Evolutionary conservation across 2,797 vertebrate genomes (phyloP).

Genomic region (Notamacropus eugenii): DNA sequence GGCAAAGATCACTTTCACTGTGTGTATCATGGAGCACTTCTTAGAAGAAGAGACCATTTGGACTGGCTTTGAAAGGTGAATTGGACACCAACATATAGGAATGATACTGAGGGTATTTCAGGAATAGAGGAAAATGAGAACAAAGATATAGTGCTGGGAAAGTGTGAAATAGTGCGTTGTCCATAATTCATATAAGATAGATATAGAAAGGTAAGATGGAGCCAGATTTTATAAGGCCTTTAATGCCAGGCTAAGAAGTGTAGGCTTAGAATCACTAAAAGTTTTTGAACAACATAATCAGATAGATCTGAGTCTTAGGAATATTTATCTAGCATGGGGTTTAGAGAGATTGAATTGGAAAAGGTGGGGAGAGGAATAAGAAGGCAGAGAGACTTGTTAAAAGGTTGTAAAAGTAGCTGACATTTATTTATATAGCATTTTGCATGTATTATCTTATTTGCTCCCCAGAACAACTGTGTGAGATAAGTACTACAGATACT

Average conservation of each 20-base stretch:
- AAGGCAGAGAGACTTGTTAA: neutral
- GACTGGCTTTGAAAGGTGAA: neutral
- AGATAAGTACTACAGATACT: neutral
- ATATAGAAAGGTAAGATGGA: neutral
- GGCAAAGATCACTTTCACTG: neutral
- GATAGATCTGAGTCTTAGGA: neutral
- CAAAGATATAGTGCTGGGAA: neutral
- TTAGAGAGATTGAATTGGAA: neutral
- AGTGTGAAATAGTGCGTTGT: neutral
- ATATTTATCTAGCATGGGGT: neutral
- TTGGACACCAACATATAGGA: neutral
- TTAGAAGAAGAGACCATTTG: neutral
- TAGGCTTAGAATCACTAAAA: neutral
- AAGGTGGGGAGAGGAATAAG: neutral
- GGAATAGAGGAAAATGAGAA: neutral
- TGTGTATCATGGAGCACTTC: neutral
- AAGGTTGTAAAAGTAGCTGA: neutral
- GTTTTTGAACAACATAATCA: neutral
- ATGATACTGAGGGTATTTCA: neutral
- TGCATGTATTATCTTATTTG: neutral
- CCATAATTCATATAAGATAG: neutral
- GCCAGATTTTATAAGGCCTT: neutral
- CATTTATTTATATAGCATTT: neutral
- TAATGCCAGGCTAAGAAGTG: neutral
- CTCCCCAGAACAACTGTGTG: neutral